Evolutionary conservation across 2,888 invertebrate species (phyloP), one percentile per base, ranked within the genome.

Genomic region (Carcina quercana): DNA sequence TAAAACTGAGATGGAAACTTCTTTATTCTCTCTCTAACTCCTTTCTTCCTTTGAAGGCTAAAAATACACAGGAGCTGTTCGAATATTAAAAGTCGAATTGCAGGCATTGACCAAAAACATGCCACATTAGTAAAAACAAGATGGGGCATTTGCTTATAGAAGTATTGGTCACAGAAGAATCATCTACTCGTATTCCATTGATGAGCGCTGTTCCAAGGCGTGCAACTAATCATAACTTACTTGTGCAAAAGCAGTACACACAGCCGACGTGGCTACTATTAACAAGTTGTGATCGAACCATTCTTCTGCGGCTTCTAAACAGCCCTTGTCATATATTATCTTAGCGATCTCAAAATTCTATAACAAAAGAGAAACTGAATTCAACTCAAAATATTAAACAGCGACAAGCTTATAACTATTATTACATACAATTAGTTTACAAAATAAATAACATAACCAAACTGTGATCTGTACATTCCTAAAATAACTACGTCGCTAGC

Each of bases 241-340:
- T 94, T 98, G 96, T 71, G 96, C 88, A 80, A 98, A 95, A 72
- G 96, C 94, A 62, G 94, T 88, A 73, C 92, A 90, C 72, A 97
- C 93, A 63, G 92, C 91, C 47, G 91, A 90, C 32, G 94, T 93
- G 42, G 96, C 95, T 66, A 98, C 95, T 59, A 93, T 88, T 71
- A 98, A 91, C 59, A 98, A 89, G 86, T 98, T 97, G 67, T 90
- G 88, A 78, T 97, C 96, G 59, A 97, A 89, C 98, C 97, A 98
- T 67, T 94, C 94, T 72, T 97, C 96, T 25, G 94, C 94, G 35
- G 96, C 93, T 63, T 94, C 93, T 59, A 98, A 87, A 80, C 98
- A 98, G 66, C 98, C 98, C 67, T 93, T 94, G 73, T 96, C 96
- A 86, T 94, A 92, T 78, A 92, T 91, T 67, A 91, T 92, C 87